Evolutionary conservation across 2,888 invertebrate species (phyloP).

Genomic region (Beris chalybata): DNA sequence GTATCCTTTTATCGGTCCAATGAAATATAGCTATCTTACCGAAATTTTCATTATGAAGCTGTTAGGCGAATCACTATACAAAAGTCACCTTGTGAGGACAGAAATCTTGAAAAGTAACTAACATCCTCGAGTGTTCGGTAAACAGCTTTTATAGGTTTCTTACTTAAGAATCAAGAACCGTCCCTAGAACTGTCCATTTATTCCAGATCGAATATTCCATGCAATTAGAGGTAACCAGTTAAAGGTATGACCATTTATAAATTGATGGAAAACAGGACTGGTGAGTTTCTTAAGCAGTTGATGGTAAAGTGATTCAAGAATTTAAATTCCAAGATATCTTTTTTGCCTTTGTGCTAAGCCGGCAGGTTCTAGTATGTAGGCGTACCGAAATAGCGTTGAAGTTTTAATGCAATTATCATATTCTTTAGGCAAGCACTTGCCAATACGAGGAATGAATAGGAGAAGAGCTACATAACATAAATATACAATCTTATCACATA

Average conservation of each 20-base stretch:
- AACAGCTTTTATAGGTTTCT: not conserved
- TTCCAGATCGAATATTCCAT: not conserved
- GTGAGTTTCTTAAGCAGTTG: not conserved
- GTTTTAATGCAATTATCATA: too few species aligned
- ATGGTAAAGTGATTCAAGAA: too few species aligned
- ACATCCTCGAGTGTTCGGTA: too few species aligned
- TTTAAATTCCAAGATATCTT: too few species aligned
- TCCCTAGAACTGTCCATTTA: not conserved
- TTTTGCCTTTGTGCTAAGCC: too few species aligned
- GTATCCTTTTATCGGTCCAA: not conserved
- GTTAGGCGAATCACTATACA: not conserved
- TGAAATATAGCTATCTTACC: not conserved
- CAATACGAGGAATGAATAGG: too few species aligned
- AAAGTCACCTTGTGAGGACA: not conserved
- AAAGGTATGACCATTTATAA: not conserved
- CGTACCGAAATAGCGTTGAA: too few species aligned
- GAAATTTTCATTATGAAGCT: not conserved
- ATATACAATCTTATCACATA: too few species aligned
- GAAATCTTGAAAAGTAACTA: too few species aligned
- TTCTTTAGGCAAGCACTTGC: too few species aligned
- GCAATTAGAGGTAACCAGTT: not conserved
- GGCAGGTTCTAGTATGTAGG: too few species aligned
- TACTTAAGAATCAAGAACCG: not conserved
- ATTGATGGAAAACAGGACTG: constrained; percentile 7
- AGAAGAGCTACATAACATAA: too few species aligned